Percentiles rank a stretch among this genome's conserved stretches.
Conservation (phyloP, 1,140 invertebrate genomes). For the Globodera rostochiensis region DNA sequence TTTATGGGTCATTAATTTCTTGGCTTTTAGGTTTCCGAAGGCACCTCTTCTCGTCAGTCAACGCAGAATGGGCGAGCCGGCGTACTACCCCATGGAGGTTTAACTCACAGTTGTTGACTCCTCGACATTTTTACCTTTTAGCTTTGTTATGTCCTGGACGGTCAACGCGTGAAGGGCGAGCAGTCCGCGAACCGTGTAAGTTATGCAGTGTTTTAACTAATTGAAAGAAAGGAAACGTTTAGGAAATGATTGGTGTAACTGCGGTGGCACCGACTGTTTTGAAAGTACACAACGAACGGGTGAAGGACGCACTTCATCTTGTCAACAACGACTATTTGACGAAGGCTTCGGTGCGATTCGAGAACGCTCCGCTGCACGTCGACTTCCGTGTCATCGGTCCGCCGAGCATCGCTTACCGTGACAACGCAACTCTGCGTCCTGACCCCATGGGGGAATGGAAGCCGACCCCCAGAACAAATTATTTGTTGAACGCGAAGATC, state of each 20-base stretch:
- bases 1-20: neutral
- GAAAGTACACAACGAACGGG: neutral
- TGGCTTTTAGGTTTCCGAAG: conserved; percentile 4
- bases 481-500: neutral
- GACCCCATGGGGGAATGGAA: neutral
- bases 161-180: neutral
- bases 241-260: conserved; percentile 18
- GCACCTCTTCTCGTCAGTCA: conserved; percentile 4
- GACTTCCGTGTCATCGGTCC: neutral
- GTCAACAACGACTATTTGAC: neutral
- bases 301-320: conserved; percentile 16
- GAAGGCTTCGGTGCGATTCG: neutral
- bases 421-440: neutral
- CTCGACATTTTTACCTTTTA: neutral
- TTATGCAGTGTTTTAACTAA: neutral
- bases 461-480: no score
- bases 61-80: neutral
- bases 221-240: neutral
- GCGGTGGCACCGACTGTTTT: conserved; percentile 11
- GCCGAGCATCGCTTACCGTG: neutral
- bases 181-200: neutral
- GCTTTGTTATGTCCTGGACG: conserved; percentile 1
- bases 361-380: neutral
- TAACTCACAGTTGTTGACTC: neutral
- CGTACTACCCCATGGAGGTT: conserved; percentile 24